Base-by-base conservation (phyloP, 1,140 invertebrate genomes). In the Myzus persicae region DNA sequence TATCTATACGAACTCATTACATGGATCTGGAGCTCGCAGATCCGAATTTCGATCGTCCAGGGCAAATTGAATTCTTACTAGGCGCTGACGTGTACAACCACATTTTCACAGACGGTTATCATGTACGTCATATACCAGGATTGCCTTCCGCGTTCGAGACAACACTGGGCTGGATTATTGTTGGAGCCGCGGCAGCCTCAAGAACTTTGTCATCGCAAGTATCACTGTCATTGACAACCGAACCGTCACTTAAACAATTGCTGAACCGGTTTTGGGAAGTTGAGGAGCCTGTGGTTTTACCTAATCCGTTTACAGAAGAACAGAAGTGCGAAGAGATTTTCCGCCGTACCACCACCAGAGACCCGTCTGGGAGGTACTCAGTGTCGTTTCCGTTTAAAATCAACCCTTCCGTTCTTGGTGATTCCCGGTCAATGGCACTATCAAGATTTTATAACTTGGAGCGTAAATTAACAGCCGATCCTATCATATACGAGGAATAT, bases 401-500 rank as follows among this genome's bases (percentile, higher is more conserved):
- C 1, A 93, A 94, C 9, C 93, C 82, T 36, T 46, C 51, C 26
- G 4, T 88, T 40, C 88, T 94, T n/a, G 94, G 93, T 59, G 76
- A 94, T 26, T 94, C 94, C 31, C 48, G 76, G 7, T 48, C 93
- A 36, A 93, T 94, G 36, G 94, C 94, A 44, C 1, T 93, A 31
- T 87, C 88, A 51, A 90, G 94, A 54, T 94, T 94, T 82, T n/a
- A 48, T 40, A 51, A 54, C 38, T 90, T 95, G 93, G 94, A 95
- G 93, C 94, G 67, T 54, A 94, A 89, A 94, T 92, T 95, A 4
- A 24, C 93, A 85, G 94, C 85, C 26, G 87, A 94, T 87, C 93
- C 93, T 88, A 91, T 94, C 24, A 81, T 95, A 40, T 94, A 93
- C 90, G 46, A 94, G 93, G 94, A 95, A 88, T 95, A 95, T 76